Percentiles rank a stretch among this genome's conserved stretches.
Conservation (phyloP, 37 sponge, comb jelly and placozoan species). For the Cliona cf. orientalis region DNA sequence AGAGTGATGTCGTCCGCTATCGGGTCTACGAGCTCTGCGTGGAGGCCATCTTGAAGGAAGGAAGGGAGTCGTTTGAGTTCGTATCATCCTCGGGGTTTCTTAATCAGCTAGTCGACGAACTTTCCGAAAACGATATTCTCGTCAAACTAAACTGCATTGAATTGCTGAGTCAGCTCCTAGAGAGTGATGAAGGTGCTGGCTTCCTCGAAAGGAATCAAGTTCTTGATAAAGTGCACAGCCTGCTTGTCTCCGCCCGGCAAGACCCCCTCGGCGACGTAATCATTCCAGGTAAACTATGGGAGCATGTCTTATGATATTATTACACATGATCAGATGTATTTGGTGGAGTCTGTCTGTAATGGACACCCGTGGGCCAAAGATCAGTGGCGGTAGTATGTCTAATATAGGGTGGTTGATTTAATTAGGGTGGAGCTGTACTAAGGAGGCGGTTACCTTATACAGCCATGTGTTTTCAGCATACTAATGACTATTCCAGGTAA, state of each 20-base stretch:
- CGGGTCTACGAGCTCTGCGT: constrained; percentile 74
- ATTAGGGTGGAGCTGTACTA: too few species aligned
- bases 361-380: too few species aligned
- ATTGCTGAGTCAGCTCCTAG: constrained; percentile 40
- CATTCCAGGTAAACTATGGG: constrained; percentile 70
- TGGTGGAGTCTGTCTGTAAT: neutral
- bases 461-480: too few species aligned
- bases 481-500: too few species aligned
- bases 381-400: too few species aligned
- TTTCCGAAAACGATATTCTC: constrained; percentile 59
- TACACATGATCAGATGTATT: neutral
- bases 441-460: too few species aligned
- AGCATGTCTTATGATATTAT: neutral
- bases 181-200: constrained; percentile 22
- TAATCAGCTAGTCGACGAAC: constrained; percentile 42
- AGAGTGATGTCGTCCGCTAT: constrained; percentile 56
- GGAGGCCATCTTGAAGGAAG: neutral
- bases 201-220: constrained; percentile 37
- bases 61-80: constrained; percentile 14
- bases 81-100: constrained; percentile 45
- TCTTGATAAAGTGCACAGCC: constrained; percentile 40
- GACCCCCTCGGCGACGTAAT: constrained; percentile 44
- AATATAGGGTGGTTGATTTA: too few species aligned
- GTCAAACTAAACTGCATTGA: constrained; percentile 74
- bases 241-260: constrained; percentile 17